phyloP scores from a whole-genome alignment of 2,113 vertebrate species.

The Thunnus thynnus region DNA sequence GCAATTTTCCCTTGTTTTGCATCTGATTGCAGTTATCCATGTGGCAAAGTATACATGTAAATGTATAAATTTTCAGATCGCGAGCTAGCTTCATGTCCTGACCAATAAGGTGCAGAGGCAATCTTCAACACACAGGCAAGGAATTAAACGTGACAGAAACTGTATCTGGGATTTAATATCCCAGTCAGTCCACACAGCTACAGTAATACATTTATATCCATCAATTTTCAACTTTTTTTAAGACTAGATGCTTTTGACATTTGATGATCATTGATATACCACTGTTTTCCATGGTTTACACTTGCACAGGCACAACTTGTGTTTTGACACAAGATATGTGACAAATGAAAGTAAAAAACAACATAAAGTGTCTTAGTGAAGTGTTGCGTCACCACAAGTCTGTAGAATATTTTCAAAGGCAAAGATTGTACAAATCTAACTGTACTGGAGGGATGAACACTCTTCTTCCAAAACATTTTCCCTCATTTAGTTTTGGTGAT shows the following conservation, averaged over 20 bases:
- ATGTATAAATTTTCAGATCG: no score
- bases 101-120: no score
- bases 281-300: not conserved
- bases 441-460: not conserved
- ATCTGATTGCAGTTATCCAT: no score
- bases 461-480: not conserved
- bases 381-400: not conserved
- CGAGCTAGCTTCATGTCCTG: no score
- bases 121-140: no score
- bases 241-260: not conserved
- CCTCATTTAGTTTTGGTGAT: not conserved
- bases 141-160: no score
- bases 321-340: not conserved
- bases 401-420: no score
- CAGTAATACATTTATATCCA: no score
- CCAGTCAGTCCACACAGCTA: no score
- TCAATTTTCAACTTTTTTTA: not conserved
- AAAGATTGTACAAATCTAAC: not conserved
- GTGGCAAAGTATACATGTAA: no score
- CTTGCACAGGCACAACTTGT: not conserved
- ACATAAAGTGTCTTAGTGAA: not conserved
- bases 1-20: no score
- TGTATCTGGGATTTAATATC: no score
- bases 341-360: not conserved
- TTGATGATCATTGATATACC: slow-evolving; percentile 1